Percentiles rank a stretch among this genome's conserved stretches.
Evolutionary conservation across 2,888 invertebrate species (phyloP).

Genomic region (Hypselothyrea guttata): DNA sequence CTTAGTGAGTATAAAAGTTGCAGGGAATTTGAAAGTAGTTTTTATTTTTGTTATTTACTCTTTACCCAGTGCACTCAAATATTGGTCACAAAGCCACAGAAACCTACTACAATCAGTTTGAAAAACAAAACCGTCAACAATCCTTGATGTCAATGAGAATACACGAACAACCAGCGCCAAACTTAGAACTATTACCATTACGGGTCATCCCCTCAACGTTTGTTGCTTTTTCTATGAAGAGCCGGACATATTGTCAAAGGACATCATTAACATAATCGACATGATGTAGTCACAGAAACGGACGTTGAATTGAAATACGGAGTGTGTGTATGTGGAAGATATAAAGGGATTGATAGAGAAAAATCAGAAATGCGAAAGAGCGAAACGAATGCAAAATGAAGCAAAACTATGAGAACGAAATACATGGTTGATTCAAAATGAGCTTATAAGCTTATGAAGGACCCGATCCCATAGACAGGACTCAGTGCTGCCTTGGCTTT

Average conservation of each 20-base stretch:
- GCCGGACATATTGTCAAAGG: slow-evolving; percentile 62
- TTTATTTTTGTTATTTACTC: slow-evolving; percentile 1
- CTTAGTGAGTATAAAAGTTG: too few relatives aligned
- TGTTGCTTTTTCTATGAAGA: background rate
- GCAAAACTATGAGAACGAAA: slow-evolving; percentile 51
- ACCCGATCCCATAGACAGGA: slow-evolving; percentile 11
- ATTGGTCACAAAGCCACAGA: slow-evolving; percentile 18
- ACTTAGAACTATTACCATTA: slow-evolving; percentile 39
- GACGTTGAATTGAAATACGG: slow-evolving; percentile 59
- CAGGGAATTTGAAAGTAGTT: background rate
- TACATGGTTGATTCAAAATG: slow-evolving; percentile 52
- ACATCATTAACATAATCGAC: slow-evolving; percentile 72
- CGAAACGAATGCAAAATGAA: slow-evolving; percentile 35
- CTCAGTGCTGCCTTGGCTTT: slow-evolving; percentile 50
- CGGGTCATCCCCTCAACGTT: slow-evolving; percentile 23
- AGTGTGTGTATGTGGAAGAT: slow-evolving; percentile 6
- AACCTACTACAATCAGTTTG: slow-evolving; percentile 29
- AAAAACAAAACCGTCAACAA: slow-evolving; percentile 24
- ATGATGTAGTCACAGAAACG: slow-evolving; percentile 64
- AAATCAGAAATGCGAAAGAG: background rate
- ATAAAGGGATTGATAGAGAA: background rate
- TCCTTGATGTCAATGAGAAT: slow-evolving; percentile 35
- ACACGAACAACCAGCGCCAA: slow-evolving; percentile 46
- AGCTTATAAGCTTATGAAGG: slow-evolving; percentile 65
- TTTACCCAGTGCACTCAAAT: background rate